Conservation (phyloP, 2,797 vertebrate species). For the Chloroceryle inda region DNA sequence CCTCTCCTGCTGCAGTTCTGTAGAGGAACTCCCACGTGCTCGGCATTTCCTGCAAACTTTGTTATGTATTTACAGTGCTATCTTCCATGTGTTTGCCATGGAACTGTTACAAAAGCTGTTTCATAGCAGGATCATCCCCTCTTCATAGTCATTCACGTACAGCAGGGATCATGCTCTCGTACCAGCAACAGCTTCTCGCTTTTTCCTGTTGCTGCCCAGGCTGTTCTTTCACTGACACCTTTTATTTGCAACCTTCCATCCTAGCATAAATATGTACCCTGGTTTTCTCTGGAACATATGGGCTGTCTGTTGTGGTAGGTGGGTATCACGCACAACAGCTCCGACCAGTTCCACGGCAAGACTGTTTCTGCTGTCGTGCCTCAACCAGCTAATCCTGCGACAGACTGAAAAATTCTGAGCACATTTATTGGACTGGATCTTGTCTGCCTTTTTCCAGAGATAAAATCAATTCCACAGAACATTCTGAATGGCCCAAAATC, state of each 20-base stretch:
- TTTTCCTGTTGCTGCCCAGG: not conserved
- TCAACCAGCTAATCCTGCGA: slow-evolving; percentile 2
- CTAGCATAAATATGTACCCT: not conserved
- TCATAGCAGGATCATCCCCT: not conserved
- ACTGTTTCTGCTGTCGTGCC: not conserved
- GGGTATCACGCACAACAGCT: not conserved
- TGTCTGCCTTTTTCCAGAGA: not conserved
- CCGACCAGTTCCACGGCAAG: not conserved
- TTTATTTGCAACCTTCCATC: not conserved
- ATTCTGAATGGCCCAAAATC: not conserved
- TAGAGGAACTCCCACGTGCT: not conserved
- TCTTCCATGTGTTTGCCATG: not conserved
- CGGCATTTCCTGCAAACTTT: not conserved
- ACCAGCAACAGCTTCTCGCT: not conserved
- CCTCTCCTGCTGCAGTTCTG: not conserved
- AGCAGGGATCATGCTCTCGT: accelerated
- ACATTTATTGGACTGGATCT: not conserved
- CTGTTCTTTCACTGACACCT: slow-evolving; percentile 7
- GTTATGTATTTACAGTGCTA: not conserved
- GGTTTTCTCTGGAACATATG: not conserved
- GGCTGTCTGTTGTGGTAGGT: not conserved
- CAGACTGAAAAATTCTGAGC: not conserved
- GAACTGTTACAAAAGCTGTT: not conserved
- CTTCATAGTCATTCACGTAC: not conserved
- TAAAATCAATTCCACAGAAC: not conserved